Evolutionary conservation across 2,888 invertebrate species (phyloP), one percentile per base, ranked within the genome.

Genomic region (Pollenia griseotomentosa): DNA sequence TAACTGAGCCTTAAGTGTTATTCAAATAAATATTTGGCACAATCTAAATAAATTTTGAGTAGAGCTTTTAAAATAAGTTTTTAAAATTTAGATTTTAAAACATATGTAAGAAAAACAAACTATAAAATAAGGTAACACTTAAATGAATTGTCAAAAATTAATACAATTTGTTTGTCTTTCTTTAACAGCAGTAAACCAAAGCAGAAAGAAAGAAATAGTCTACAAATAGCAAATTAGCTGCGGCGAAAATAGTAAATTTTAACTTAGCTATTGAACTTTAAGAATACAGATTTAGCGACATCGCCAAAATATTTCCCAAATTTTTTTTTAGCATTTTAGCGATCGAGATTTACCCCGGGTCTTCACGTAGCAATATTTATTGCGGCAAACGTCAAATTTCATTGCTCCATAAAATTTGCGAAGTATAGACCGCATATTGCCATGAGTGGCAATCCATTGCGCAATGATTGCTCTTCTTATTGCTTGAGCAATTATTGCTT

Each of bases 181-280:
- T 61, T 33, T 23, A 61, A 33, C 14, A 61, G 33, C 2, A 61
- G 23, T 61, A 10, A 2, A 40, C 14, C 23, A 61, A 61, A 23
- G 59, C 33, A 61, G 59, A 33, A 23, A 33, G 59, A 33, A 33
- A 10, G 40, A 12, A 61, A 33, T 12, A 61, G 14, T 61, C 23
- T 61, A 55, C 55, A 16, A 16, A 61, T 33, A 61, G 33, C 6
- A 61, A 61, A 33, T 33, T 61, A 61, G 59, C 33, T 55, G 16
- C 55, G 55, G 55, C 55, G 55, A 55, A 55, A 55, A 55, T 16
- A 55, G n/a, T 55, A n/a, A n/a, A n/a, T n/a, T n/a, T 55, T 16
- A 19, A 19, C 55, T 55, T 16, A 7, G 55, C 55, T 5, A 46
- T 46, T 11, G 46, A 11, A 46, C 46, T 8, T 11, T 5, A 5